Conservation (phyloP, 2,888 invertebrate genomes). For the Lycophotia porphyrea region DNA sequence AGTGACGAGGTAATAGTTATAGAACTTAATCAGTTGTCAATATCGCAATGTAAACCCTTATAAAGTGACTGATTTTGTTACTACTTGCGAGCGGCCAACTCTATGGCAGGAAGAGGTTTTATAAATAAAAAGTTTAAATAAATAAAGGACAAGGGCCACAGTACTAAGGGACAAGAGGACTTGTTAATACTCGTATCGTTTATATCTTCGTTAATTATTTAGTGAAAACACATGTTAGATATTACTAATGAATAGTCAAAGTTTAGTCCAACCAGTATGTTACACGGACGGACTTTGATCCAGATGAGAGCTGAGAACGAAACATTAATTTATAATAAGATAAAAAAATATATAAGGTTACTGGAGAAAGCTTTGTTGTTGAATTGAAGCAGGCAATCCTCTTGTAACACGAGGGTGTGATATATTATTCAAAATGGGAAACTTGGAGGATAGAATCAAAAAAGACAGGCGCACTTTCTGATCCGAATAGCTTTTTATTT, state of each 20-base stretch:
- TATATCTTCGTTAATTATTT: background rate
- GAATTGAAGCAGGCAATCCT: background rate
- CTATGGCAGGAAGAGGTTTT: background rate
- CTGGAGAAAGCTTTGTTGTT: background rate
- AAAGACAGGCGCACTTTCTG: background rate
- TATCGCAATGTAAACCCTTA: too few relatives aligned
- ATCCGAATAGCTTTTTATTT: background rate
- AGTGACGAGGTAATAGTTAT: too few relatives aligned
- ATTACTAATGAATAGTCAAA: background rate
- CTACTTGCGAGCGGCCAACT: background rate
- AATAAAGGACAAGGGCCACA: background rate
- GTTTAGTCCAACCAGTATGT: background rate
- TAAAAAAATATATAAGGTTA: background rate
- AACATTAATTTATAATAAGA: background rate
- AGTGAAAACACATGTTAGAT: background rate
- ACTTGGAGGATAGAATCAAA: background rate
- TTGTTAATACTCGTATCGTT: background rate
- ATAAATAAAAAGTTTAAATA: background rate
- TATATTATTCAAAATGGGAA: background rate
- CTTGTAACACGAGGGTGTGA: background rate
- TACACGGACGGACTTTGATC: background rate
- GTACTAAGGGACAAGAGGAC: too few relatives aligned
- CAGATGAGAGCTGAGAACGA: background rate
- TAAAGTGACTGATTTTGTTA: background rate
- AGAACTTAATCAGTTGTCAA: too few relatives aligned